Conservation (phyloP, 2,797 vertebrate genomes). For the Ciconia nigra region DNA sequence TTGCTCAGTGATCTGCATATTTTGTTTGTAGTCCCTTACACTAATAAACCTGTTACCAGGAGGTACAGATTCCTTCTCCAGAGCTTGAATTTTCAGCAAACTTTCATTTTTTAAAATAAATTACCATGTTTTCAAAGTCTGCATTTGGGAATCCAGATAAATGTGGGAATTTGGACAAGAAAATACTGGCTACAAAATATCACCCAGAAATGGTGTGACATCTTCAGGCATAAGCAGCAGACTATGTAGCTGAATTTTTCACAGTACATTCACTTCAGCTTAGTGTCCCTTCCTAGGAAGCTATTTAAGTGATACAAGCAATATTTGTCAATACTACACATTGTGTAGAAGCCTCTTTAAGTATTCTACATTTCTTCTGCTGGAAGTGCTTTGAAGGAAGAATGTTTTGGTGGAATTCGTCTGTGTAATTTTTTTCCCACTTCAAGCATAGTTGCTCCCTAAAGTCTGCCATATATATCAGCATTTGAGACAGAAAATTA, state of each 20-base stretch:
- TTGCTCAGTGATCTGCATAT: not conserved
- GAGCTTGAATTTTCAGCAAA: not conserved
- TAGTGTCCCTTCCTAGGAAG: not conserved
- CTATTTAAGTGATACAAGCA: not conserved
- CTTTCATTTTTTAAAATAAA: not conserved
- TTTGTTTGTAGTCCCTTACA: not conserved
- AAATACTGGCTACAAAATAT: not conserved
- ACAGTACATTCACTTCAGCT: not conserved
- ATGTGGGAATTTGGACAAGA: not conserved
- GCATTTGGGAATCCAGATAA: not conserved
- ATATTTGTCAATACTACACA: not conserved
- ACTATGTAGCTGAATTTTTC: not conserved
- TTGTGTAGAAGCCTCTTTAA: not conserved
- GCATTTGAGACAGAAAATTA: constrained; percentile 64
- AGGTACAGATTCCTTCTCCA: not conserved
- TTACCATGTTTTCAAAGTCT: not conserved
- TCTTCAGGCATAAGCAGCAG: not conserved
- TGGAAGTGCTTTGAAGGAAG: constrained; percentile 10
- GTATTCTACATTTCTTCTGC: not conserved
- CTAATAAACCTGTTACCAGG: not conserved
- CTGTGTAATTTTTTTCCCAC: not conserved
- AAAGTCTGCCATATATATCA: constrained; percentile 28
- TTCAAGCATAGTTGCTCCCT: not conserved
- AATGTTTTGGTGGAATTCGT: constrained; percentile 6
- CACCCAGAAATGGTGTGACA: not conserved